phyloP scores from a whole-genome alignment of 2,113 vertebrate species.

The Sus scrofa region DNA sequence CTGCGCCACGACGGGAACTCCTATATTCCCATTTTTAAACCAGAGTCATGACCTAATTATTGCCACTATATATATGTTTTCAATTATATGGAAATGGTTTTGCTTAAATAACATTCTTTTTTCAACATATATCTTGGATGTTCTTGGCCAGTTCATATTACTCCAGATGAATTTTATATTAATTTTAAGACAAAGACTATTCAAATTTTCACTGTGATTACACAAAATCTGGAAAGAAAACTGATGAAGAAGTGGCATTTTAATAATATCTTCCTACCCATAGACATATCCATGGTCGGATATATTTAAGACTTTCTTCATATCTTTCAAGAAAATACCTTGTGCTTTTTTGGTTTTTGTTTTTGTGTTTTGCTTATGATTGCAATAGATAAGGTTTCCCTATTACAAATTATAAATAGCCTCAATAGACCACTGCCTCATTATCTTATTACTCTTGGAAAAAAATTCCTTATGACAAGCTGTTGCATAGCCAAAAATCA shows the following conservation, averaged over 20 bases:
- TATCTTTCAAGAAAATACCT: constrained; percentile 45
- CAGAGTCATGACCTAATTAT: background rate
- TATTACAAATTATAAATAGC: constrained; percentile 11
- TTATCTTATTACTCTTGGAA: background rate
- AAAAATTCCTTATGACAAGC: background rate
- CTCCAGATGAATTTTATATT: constrained; percentile 7
- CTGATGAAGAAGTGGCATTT: constrained; percentile 26
- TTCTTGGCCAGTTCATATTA: constrained; percentile 45
- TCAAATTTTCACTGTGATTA: constrained; percentile 2
- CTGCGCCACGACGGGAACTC: too few species aligned
- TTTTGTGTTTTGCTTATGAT: constrained; percentile 38
- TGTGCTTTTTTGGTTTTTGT: constrained; percentile 10
- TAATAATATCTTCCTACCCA: background rate
- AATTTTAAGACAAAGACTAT: constrained; percentile 41
- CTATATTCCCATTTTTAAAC: background rate
- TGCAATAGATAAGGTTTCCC: constrained; percentile 5
- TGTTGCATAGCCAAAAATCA: background rate
- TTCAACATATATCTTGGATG: background rate
- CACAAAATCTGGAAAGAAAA: constrained; percentile 46
- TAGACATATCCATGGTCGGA: background rate
- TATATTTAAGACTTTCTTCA: background rate
- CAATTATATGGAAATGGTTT: background rate
- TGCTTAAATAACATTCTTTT: constrained; percentile 9
- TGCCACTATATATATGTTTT: background rate
- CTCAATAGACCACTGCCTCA: background rate